Conservation (phyloP, 1,140 invertebrate species). For the Sarcophaga bullata region DNA sequence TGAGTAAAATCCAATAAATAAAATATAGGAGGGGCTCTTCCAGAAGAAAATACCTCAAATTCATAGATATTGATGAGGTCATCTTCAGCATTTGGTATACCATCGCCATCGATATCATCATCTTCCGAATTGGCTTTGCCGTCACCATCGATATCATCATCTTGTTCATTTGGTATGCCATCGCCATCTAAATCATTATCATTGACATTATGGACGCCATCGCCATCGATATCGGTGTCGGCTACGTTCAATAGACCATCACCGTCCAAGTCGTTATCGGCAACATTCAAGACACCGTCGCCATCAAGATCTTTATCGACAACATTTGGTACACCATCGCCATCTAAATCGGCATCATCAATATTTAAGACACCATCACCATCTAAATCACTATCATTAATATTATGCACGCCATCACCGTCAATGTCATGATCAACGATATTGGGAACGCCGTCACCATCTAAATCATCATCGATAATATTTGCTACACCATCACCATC, state of each 20-base stretch:
- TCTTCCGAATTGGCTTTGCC: constrained; percentile 60
- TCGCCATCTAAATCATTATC: constrained; percentile 55
- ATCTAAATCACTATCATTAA: constrained; percentile 57
- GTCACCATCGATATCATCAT: constrained; percentile 61
- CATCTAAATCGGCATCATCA: constrained; percentile 65
- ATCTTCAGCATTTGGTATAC: constrained; percentile 57
- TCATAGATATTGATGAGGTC: constrained; percentile 21
- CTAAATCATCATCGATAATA: constrained; percentile 49
- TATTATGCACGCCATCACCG: constrained; percentile 55
- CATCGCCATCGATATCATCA: constrained; percentile 61
- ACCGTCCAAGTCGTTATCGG: constrained; percentile 46
- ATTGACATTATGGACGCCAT: constrained; percentile 47
- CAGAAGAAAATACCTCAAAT: constrained; percentile 15
- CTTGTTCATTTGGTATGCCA: constrained; percentile 59
- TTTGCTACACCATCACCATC: constrained; percentile 57
- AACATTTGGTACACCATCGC: constrained; percentile 61
- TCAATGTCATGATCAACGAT: constrained; percentile 57
- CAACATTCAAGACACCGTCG: constrained; percentile 47
- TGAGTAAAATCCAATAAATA: not conserved
- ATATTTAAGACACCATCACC: constrained; percentile 54
- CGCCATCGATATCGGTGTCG: constrained; percentile 45
- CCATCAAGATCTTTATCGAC: constrained; percentile 55
- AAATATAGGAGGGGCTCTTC: not conserved
- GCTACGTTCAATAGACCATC: constrained; percentile 42
- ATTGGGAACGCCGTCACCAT: constrained; percentile 58